A percentile compares a stretch with the other conserved stretches of the same genome.
These are phyloP conservation scores for Gila orcuttii DNA, from an alignment of 2,113 vertebrate genomes.

Conservation along the genomic window DNA sequence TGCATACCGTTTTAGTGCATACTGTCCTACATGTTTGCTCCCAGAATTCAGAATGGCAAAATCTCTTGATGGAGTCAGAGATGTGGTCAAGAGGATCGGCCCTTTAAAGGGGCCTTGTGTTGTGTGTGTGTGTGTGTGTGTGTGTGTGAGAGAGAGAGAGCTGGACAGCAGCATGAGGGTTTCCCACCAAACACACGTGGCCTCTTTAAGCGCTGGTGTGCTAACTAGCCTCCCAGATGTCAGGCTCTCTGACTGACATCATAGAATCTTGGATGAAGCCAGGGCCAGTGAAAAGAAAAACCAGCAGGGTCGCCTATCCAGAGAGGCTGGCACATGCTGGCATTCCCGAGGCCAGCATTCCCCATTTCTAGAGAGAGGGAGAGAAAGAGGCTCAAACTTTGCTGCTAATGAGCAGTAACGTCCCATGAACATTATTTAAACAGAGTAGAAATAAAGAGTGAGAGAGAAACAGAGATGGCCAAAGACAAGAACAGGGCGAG, in stretches of 20 bases:
- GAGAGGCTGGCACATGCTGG: conserved; percentile 46
- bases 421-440: conserved; percentile 49
- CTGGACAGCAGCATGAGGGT: conserved; percentile 18
- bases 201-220: conserved; percentile 12
- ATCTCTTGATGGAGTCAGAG: neutral
- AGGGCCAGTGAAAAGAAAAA: conserved; percentile 26
- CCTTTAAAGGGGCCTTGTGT: neutral
- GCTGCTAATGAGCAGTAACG: conserved; percentile 30
- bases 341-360: conserved; percentile 48
- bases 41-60: neutral
- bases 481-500: neutral
- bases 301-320: conserved; percentile 36
- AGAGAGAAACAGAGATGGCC: conserved; percentile 11
- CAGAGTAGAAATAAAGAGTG: conserved; percentile 16
- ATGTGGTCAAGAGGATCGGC: neutral
- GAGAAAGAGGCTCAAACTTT: neutral
- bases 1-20: neutral
- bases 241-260: conserved; percentile 47
- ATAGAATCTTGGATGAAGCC: conserved; percentile 16
- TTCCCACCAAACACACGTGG: conserved; percentile 16
- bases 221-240: conserved; percentile 36
- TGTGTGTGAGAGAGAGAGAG: neutral
- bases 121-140: neutral
- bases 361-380: conserved; percentile 32
- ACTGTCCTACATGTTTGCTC: neutral